Evolutionary conservation across 1,140 invertebrate genomes (phyloP).

Genomic region (Ectropis grisescens): DNA sequence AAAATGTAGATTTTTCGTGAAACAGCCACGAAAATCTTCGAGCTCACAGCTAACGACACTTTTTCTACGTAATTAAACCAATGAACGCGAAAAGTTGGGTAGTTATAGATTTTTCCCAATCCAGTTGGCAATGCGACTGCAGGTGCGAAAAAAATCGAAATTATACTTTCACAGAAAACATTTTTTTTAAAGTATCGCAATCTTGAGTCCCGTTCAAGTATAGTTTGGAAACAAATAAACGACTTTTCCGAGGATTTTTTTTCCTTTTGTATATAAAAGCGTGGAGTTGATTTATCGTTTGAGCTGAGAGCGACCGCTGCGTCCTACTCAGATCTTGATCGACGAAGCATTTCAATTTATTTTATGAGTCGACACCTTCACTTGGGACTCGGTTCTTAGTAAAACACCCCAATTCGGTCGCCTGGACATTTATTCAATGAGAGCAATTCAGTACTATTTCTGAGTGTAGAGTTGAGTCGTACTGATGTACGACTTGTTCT

Average conservation of each 20-base stretch:
- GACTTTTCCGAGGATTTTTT: constrained; percentile 43
- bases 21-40: too few relatives aligned
- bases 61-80: constrained; percentile 33
- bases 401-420: constrained; percentile 17
- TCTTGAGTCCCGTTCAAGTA: constrained; percentile 38
- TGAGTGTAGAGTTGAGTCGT: too few relatives aligned
- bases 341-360: constrained; percentile 61
- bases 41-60: too few relatives aligned
- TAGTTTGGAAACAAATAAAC: constrained; percentile 65
- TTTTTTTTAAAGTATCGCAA: constrained; percentile 50
- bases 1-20: too few relatives aligned
- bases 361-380: constrained; percentile 60
- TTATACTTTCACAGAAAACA: constrained; percentile 46
- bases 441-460: constrained; percentile 8
- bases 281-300: constrained; percentile 59
- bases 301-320: constrained; percentile 34
- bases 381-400: constrained; percentile 19
- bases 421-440: constrained; percentile 19
- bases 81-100: constrained; percentile 23
- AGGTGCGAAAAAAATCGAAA: constrained; percentile 42
- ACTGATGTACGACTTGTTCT: too few relatives aligned
- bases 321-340: constrained; percentile 52
- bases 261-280: constrained; percentile 57
- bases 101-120: too few relatives aligned
- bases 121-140: too few relatives aligned